These are phyloP conservation scores for Gobio gobio DNA, from an alignment of 2,113 vertebrate genomes.

Conservation along the genomic window DNA sequence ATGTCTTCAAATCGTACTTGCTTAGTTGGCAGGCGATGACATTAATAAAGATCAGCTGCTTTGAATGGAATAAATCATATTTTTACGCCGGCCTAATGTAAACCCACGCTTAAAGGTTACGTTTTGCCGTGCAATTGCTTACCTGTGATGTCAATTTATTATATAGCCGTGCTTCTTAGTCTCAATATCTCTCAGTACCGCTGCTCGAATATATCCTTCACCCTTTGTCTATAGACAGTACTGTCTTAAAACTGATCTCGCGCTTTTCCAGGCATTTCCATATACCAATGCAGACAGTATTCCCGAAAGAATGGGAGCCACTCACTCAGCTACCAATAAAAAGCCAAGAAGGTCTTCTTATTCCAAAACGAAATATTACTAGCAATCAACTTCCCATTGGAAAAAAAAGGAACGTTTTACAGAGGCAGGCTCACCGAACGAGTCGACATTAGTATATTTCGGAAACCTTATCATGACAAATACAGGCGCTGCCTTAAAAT, in stretches of 20 bases:
- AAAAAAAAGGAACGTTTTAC: conserved; percentile 72
- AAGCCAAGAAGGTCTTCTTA: conserved; percentile 85
- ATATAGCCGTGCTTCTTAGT: conserved; percentile 86
- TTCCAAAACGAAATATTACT: conserved; percentile 77
- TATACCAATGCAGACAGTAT: conserved; percentile 92
- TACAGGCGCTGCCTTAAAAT: conserved; percentile 94
- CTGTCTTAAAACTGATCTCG: conserved; percentile 99
- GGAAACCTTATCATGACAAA: conserved; percentile 92
- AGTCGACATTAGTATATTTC: conserved; percentile 84
- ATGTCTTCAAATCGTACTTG: conserved; percentile 65
- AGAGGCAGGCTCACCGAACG: conserved; percentile 72
- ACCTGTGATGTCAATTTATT: conserved; percentile 98
- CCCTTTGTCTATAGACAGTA: conserved; percentile 97
- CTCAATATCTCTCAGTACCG: conserved; percentile 85
- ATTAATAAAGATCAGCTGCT: conserved; percentile 82
- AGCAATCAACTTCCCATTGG: conserved; percentile 78
- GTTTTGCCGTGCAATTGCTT: conserved; percentile 95
- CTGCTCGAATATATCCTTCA: conserved; percentile 92
- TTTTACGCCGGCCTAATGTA: conserved; percentile 80
- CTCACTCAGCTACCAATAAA: conserved; percentile 98
- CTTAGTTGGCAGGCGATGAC: conserved; percentile 68
- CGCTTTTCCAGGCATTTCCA: conserved; percentile 96
- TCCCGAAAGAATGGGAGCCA: conserved; percentile 97
- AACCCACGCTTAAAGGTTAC: conserved; percentile 89
- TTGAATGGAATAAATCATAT: conserved; percentile 86